phyloP scores from a whole-genome alignment of 2,888 invertebrate species.

The Lycocerus yunnanus region DNA sequence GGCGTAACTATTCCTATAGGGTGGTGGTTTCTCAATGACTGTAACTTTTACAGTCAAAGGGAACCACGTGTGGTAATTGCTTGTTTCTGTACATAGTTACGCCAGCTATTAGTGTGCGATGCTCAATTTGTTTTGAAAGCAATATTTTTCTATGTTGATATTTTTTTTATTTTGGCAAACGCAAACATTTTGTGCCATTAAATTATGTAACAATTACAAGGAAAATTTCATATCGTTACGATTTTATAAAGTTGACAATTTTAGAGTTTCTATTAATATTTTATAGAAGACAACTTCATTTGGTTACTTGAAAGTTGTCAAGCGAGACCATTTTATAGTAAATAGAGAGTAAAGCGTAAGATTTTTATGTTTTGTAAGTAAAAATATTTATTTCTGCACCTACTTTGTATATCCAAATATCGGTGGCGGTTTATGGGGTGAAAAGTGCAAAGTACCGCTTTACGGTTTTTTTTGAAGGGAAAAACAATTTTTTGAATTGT shows the following conservation, averaged over 20 bases:
- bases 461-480: neutral
- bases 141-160: neutral
- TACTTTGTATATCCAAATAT: slow-evolving; percentile 6
- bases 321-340: neutral
- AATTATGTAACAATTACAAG: neutral
- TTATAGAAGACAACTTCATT: neutral
- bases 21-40: neutral
- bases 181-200: slow-evolving; percentile 1
- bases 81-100: neutral
- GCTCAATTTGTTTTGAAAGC: neutral
- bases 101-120: neutral
- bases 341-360: neutral
- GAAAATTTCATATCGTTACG: slow-evolving; percentile 1
- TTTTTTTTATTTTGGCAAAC: neutral
- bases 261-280: neutral
- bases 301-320: neutral
- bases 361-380: slow-evolving; percentile 1
- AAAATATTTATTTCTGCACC: slow-evolving; percentile 15
- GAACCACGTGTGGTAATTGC: neutral
- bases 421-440: neutral
- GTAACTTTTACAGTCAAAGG: neutral
- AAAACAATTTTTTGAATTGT: neutral
- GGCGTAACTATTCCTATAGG: neutral
- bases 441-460: neutral
- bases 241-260: neutral